A percentile compares a stretch with the other conserved stretches of the same genome.
Conservation (phyloP, 2,888 invertebrate genomes). For the Papilio elwesi region DNA sequence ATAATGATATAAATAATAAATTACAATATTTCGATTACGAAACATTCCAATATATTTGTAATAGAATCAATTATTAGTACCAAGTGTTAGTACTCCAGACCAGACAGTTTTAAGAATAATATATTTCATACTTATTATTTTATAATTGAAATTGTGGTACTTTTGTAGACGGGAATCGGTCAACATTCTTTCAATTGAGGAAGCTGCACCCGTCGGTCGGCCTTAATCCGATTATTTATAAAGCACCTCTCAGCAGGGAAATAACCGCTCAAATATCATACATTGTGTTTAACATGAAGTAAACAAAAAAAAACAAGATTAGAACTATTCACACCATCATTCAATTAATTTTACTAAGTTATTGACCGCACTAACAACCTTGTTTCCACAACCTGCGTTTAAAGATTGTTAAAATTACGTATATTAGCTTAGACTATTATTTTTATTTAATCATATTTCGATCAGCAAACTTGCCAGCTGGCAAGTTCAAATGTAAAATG, state of each 20-base stretch:
- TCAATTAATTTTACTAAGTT: neutral
- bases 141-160: neutral
- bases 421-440: no score
- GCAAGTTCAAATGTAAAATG: no score
- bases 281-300: neutral
- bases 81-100: neutral
- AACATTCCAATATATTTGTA: neutral
- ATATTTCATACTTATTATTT: neutral
- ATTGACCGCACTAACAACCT: neutral
- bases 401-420: no score
- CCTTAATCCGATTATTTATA: constrained; percentile 38
- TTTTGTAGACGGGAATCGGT: constrained; percentile 4
- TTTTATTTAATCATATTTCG: no score
- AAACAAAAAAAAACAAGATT: constrained; percentile 6
- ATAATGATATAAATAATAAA: neutral
- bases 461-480: no score
- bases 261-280: constrained; percentile 26
- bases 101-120: neutral
- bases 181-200: constrained; percentile 18
- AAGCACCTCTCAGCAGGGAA: constrained; percentile 26
- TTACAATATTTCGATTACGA: constrained; percentile 3
- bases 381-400: no score
- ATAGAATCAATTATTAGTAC: neutral
- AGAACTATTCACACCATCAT: neutral
- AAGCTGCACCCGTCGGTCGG: constrained; percentile 5